Conservation (phyloP, 2,888 invertebrate genomes). For the Drosophila putrida region DNA sequence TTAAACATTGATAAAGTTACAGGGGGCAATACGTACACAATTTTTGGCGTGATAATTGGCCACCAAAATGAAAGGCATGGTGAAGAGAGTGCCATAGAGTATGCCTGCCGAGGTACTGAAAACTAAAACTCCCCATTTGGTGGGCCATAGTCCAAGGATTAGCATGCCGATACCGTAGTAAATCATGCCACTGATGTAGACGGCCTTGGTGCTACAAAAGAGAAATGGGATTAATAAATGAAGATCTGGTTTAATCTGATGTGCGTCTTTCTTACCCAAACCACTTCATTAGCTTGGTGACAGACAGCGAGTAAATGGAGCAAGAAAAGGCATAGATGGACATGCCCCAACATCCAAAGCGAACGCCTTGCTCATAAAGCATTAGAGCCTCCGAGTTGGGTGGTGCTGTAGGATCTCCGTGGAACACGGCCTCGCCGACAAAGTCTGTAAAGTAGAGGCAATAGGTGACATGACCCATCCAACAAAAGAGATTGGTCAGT, state of each 20-base stretch:
- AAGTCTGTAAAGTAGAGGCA: conserved; percentile 89
- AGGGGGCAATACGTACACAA: conserved; percentile 78
- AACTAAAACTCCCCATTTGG: conserved; percentile 84
- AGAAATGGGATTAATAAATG: background rate
- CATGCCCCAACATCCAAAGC: conserved; percentile 86
- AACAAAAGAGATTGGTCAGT: conserved; percentile 88
- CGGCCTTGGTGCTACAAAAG: conserved; percentile 73
- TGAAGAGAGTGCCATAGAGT: conserved; percentile 85
- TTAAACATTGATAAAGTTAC: background rate
- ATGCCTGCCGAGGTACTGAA: conserved; percentile 85
- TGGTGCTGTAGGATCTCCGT: conserved; percentile 71
- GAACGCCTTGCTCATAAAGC: conserved; percentile 84
- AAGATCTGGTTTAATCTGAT: background rate
- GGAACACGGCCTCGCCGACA: conserved; percentile 87
- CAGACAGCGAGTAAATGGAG: conserved; percentile 84
- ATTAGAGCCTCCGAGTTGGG: conserved; percentile 64
- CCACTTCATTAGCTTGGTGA: conserved; percentile 84
- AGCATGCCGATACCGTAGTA: conserved; percentile 85
- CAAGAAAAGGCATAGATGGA: conserved; percentile 85
- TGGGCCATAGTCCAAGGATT: conserved; percentile 84
- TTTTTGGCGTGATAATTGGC: conserved; percentile 85
- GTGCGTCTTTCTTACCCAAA: conserved; percentile 78
- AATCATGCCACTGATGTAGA: conserved; percentile 84
- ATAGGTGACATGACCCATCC: conserved; percentile 90
- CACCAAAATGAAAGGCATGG: conserved; percentile 85